Evolutionary conservation across 1,140 invertebrate genomes (phyloP), one percentile per base, ranked within the genome.

Genomic region (Cydia splendana): DNA sequence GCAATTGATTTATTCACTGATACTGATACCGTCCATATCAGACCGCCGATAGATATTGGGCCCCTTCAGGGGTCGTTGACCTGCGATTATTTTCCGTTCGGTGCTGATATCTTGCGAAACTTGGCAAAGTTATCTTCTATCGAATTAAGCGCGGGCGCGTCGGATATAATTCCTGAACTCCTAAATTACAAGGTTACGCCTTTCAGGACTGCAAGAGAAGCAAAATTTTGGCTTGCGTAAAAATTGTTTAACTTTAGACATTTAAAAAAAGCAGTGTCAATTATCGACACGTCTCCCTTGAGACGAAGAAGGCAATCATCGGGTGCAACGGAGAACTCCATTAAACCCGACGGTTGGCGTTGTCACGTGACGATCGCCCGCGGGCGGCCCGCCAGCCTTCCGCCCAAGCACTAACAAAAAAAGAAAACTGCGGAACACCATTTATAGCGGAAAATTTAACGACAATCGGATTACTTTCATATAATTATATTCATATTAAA

Each of bases 271-370:
- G 6, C 65, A 38, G 73, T 71, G 74, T 65, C 77, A 65, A 79
- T 80, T 77, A 78, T 77, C 75, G 75, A 65, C n/a, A 80, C 78
- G 77, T 57, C 80, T 76, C 75, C 57, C 78, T 76, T 79, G 74
- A 78, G 76, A 81, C 76, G 75, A 81, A 78, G 78, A 73, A 74
- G 78, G 76, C 81, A 85, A 80, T 85, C 83, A 88, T 89, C 85
- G 85, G 86, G 80, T 86, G 87, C 85, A 87, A 76, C 80, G 82
- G 85, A 86, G 84, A 90, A 89, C 83, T 91, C 89, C 85, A 89
- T 91, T 91, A 90, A 84, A 87, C 82, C 80, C 77, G 80, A 80
- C 75, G 74, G 65, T 78, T 82, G 51, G 30, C 20, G 67, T 82
- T 88, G 88, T 91, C 87, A 85, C 85, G 84, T 86, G 87, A 86